Conservation (phyloP, 2,888 invertebrate genomes). For the Stictocephala bisonia region DNA sequence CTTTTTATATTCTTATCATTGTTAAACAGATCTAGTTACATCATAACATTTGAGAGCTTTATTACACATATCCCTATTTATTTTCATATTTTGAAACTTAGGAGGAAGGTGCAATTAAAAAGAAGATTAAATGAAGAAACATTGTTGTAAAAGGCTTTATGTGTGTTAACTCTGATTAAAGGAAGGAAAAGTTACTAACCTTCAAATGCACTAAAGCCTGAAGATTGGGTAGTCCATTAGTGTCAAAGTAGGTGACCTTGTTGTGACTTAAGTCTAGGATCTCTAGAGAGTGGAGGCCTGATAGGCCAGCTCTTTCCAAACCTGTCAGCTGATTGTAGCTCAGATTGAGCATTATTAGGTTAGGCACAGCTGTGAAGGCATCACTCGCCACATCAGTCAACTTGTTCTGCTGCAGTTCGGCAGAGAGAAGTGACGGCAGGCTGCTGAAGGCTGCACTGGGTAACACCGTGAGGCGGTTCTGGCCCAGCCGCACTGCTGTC, state of each 20-base stretch:
- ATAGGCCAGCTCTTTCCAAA: conserved; percentile 80
- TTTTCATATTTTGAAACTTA: too few species aligned
- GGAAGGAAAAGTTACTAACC: too few species aligned
- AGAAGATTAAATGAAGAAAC: too few species aligned
- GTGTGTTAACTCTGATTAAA: too few species aligned
- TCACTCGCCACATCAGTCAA: conserved; percentile 77
- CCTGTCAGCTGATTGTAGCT: conserved; percentile 82
- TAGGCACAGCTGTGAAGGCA: conserved; percentile 82
- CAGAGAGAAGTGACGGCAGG: conserved; percentile 76
- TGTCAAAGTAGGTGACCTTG: conserved; percentile 73
- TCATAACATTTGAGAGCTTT: too few species aligned
- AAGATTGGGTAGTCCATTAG: conserved; percentile 77
- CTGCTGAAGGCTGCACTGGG: conserved; percentile 82
- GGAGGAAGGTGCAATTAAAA: too few species aligned
- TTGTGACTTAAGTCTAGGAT: conserved; percentile 88
- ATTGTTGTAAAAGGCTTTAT: too few species aligned
- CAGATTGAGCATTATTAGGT: conserved; percentile 83
- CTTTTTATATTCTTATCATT: too few species aligned
- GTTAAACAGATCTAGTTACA: too few species aligned
- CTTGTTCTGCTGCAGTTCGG: conserved; percentile 85
- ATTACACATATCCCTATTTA: too few species aligned
- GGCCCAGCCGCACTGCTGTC: conserved; percentile 68
- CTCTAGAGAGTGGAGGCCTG: conserved; percentile 80
- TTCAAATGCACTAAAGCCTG: conserved; percentile 89
- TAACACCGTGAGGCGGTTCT: conserved; percentile 66